Conservation (phyloP, 2,888 invertebrate species). For the Luperina nickerlii region DNA sequence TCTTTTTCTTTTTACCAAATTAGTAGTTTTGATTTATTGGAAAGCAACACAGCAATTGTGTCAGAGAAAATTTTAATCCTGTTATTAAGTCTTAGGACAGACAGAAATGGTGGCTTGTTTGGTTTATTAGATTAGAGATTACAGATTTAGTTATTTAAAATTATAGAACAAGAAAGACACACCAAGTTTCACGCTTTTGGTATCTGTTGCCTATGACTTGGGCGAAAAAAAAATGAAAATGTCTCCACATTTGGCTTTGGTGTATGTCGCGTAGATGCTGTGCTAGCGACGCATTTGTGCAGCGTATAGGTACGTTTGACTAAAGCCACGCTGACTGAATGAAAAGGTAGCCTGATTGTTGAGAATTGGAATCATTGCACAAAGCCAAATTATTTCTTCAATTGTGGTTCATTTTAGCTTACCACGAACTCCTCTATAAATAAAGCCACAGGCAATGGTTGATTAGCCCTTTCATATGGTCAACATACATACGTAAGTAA, state of each 20-base stretch:
- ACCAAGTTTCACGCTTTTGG: background rate
- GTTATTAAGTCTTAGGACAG: background rate
- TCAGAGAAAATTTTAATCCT: constrained; percentile 1
- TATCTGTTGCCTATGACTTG: background rate
- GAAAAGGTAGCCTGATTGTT: background rate
- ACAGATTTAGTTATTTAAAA: background rate
- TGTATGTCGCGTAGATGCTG: background rate
- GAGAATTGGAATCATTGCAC: background rate
- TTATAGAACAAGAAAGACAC: background rate
- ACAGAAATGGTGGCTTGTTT: background rate
- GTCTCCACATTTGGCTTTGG: background rate
- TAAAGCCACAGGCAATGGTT: constrained; percentile 46
- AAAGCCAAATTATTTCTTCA: constrained; percentile 15
- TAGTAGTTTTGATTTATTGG: constrained; percentile 45
- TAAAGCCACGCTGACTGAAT: background rate
- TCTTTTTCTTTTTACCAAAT: constrained; percentile 13
- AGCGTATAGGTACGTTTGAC: background rate
- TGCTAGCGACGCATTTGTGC: background rate
- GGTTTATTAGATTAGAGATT: background rate
- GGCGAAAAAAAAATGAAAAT: background rate
- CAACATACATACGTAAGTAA: constrained; percentile 42
- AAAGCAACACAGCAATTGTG: background rate
- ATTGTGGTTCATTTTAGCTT: constrained; percentile 30
- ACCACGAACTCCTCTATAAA: constrained; percentile 43
- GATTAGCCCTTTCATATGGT: constrained; percentile 44